Percentiles rank a stretch among this genome's conserved stretches.
Conservation (phyloP, 2,888 invertebrate species). For the Chelonus formosanus region DNA sequence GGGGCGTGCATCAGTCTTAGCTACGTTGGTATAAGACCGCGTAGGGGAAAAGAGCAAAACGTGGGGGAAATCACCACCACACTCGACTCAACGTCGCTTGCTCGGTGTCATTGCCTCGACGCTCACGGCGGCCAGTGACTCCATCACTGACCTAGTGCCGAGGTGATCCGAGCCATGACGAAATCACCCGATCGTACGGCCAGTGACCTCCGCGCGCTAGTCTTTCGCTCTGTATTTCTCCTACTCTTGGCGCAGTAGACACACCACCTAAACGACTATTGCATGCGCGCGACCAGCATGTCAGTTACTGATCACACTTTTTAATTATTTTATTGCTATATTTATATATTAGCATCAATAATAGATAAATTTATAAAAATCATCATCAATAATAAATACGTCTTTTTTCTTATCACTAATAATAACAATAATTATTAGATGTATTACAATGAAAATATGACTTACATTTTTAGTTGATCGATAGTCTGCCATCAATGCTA, state of each 20-base stretch:
- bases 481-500: conserved; percentile 62
- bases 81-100: conserved; percentile 44
- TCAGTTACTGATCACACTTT: not conserved
- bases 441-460: conserved; percentile 18
- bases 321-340: not conserved
- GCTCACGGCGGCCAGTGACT: conserved; percentile 65
- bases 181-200: conserved; percentile 50
- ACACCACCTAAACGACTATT: conserved; percentile 10
- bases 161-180: conserved; percentile 52
- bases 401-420: too few species aligned
- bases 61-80: too few species aligned
- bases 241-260: conserved; percentile 12
- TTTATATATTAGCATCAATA: too few species aligned
- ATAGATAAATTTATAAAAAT: too few species aligned
- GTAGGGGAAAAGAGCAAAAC: too few species aligned
- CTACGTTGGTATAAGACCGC: too few species aligned
- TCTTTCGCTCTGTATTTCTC: conserved; percentile 8
- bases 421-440: too few species aligned
- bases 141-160: conserved; percentile 66
- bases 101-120: conserved; percentile 66
- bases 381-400: too few species aligned
- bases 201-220: conserved; percentile 52
- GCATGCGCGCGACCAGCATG: conserved; percentile 7
- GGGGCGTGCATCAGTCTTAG: too few species aligned
- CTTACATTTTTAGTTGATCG: conserved; percentile 65